phyloP scores from a whole-genome alignment of 2,113 vertebrate genomes.

The Forbesichthys agassizii region DNA sequence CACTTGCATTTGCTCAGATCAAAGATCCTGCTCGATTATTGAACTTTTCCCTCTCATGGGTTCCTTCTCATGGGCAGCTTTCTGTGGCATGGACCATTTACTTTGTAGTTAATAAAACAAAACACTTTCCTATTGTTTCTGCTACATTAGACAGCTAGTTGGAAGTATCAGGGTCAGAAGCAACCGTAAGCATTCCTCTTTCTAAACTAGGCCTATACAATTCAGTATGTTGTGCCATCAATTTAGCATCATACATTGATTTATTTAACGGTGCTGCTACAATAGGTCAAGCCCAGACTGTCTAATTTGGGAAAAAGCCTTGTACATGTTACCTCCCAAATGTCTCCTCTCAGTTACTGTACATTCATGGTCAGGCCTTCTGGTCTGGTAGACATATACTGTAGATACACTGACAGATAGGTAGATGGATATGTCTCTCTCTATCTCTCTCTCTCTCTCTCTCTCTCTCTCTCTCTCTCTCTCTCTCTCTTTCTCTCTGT shows the following conservation, averaged over 20 bases:
- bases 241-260: background rate
- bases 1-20: constrained; percentile 65
- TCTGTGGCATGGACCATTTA: constrained; percentile 47
- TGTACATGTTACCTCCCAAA: background rate
- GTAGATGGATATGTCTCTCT: background rate
- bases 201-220: background rate
- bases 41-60: constrained; percentile 55
- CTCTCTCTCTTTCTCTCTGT: too few relatives aligned
- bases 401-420: background rate
- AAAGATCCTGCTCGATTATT: constrained; percentile 61
- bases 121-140: constrained; percentile 48
- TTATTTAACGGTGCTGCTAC: background rate
- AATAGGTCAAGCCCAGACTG: background rate
- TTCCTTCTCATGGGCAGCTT: constrained; percentile 60
- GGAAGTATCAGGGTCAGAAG: constrained; percentile 27
- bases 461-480: too few relatives aligned
- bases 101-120: constrained; percentile 58
- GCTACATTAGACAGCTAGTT: constrained; percentile 30
- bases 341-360: background rate
- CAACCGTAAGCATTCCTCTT: constrained; percentile 25
- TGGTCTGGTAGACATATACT: background rate
- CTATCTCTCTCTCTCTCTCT: too few relatives aligned
- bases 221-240: background rate
- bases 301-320: background rate
- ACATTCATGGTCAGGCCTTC: background rate